Evolutionary conservation across 1,140 invertebrate species (phyloP).

Genomic region (Atta cephalotes): DNA sequence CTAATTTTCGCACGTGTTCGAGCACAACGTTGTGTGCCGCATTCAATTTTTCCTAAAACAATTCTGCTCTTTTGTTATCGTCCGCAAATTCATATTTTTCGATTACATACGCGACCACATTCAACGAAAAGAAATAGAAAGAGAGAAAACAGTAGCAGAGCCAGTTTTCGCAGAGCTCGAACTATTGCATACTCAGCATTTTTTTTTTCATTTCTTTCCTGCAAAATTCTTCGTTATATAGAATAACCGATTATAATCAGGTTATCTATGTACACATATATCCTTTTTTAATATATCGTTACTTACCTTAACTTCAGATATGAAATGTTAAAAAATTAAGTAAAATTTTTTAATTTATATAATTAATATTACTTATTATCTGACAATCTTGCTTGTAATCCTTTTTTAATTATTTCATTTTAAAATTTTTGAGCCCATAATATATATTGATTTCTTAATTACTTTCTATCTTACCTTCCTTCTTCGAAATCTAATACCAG

Average conservation of each 20-base stretch:
- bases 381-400: too few species aligned
- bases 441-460: neutral
- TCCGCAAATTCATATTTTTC: constrained; percentile 42
- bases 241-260: neutral
- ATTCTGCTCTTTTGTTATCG: constrained; percentile 23
- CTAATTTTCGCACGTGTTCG: constrained; percentile 48
- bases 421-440: too few species aligned
- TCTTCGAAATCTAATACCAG: neutral
- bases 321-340: neutral
- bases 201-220: constrained; percentile 7
- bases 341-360: neutral
- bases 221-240: neutral
- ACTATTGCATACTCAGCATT: constrained; percentile 15
- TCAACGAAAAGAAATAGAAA: constrained; percentile 18
- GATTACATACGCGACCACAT: constrained; percentile 31
- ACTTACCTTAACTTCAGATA: neutral
- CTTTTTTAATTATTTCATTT: too few species aligned
- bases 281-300: neutral
- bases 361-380: neutral
- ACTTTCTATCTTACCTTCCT: neutral
- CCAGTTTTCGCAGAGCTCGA: constrained; percentile 3
- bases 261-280: neutral
- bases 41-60: constrained; percentile 52
- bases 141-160: neutral
- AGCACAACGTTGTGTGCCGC: constrained; percentile 20